phyloP scores from a whole-genome alignment of 2,888 invertebrate genomes.

The Balanococcus diminutus region DNA sequence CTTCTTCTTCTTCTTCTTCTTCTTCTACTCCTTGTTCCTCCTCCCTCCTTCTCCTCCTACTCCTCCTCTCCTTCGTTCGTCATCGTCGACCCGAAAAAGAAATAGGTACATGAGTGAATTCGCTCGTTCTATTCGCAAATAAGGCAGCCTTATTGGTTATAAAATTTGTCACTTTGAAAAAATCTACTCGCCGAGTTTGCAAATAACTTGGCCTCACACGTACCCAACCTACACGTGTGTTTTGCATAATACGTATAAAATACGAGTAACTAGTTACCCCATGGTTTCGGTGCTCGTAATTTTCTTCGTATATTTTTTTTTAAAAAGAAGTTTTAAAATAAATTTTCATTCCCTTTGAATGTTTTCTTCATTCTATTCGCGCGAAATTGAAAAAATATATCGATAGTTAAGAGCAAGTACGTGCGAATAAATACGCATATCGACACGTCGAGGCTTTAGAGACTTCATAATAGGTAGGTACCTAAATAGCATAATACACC shows the following conservation, averaged over 20 bases:
- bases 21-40: no score
- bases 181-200: background rate
- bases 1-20: background rate
- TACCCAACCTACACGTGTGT: no score
- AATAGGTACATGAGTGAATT: background rate
- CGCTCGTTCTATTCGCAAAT: background rate
- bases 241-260: no score
- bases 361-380: background rate
- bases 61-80: background rate
- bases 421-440: background rate
- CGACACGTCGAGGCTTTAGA: background rate
- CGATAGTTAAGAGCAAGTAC: background rate
- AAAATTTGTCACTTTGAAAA: conserved; percentile 1
- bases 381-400: background rate
- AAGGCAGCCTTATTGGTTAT: background rate
- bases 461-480: no score
- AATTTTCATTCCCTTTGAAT: background rate
- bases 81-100: background rate
- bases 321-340: background rate
- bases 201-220: background rate
- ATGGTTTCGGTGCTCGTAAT: background rate
- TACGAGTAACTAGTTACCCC: background rate
- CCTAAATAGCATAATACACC: no score
- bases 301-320: background rate
- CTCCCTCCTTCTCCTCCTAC: background rate